Conservation (phyloP, 1,140 invertebrate species). For the Armadillidium nasatum region DNA sequence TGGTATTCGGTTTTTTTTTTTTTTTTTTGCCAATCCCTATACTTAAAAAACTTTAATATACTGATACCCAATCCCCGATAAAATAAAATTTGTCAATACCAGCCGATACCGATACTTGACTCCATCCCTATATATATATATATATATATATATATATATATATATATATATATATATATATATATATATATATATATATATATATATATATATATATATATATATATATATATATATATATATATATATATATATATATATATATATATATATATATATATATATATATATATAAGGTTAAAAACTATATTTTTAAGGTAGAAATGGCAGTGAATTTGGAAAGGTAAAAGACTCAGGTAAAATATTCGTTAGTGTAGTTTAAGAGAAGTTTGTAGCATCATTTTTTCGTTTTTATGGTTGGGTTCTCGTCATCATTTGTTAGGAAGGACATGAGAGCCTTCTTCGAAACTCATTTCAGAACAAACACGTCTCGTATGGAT, state of each 20-base stretch:
- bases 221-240: conserved; percentile 21
- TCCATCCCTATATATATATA: conserved; percentile 3
- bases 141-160: conserved; percentile 3
- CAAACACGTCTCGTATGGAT: neutral
- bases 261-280: conserved; percentile 17
- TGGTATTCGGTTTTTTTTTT: too few relatives aligned
- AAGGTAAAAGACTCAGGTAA: too few relatives aligned
- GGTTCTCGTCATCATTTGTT: neutral
- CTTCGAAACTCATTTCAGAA: neutral
- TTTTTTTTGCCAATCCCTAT: too few relatives aligned
- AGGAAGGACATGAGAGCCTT: neutral
- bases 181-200: conserved; percentile 3
- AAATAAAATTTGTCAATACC: too few relatives aligned
- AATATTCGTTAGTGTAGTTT: too few relatives aligned
- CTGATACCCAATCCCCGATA: too few relatives aligned
- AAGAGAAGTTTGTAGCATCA: neutral
- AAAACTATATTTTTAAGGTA: neutral
- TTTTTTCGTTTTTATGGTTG: neutral
- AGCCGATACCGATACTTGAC: too few relatives aligned
- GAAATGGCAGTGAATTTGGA: too few relatives aligned
- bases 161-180: conserved; percentile 3
- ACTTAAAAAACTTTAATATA: too few relatives aligned
- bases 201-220: conserved; percentile 9
- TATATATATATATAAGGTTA: neutral
- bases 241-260: conserved; percentile 9